A percentile compares a stretch with the other conserved stretches of the same genome.
phyloP scores from a whole-genome alignment of 2,888 invertebrate genomes.

The Drosophila koepferae region DNA sequence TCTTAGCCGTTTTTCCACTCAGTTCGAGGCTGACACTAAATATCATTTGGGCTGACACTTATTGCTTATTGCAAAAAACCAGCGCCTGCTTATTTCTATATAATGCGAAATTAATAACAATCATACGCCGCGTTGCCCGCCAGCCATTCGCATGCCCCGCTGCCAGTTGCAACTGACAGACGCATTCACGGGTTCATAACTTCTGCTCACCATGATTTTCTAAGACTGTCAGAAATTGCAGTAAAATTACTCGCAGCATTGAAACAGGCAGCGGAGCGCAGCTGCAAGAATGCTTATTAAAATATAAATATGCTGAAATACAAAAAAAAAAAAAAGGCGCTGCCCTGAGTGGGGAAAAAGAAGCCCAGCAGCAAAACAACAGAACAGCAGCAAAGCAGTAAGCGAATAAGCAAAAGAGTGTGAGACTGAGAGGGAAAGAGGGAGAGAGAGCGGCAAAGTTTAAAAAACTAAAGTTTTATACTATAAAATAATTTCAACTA shows the following conservation, averaged over 20 bases:
- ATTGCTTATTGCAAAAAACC: constrained; percentile 71
- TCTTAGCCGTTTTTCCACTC: constrained; percentile 11
- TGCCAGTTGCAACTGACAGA: constrained; percentile 77
- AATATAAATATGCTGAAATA: constrained; percentile 79
- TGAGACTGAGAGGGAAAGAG: not conserved
- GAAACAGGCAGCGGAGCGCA: constrained; percentile 69
- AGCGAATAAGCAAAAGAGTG: constrained; percentile 3
- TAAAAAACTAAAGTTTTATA: constrained; percentile 79
- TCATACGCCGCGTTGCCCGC: constrained; percentile 74
- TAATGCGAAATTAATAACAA: constrained; percentile 80
- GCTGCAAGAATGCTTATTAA: constrained; percentile 80
- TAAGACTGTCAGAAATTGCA: constrained; percentile 81
- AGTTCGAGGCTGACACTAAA: constrained; percentile 62
- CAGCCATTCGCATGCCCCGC: constrained; percentile 31
- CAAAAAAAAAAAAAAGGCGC: constrained; percentile 37
- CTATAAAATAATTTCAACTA: constrained; percentile 80
- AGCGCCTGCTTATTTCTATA: constrained; percentile 50
- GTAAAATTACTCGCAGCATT: constrained; percentile 69
- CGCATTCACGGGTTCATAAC: constrained; percentile 73
- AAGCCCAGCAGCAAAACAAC: constrained; percentile 29
- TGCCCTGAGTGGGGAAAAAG: constrained; percentile 43
- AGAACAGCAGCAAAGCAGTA: constrained; percentile 16
- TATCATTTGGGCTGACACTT: constrained; percentile 76
- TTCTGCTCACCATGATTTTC: constrained; percentile 76
- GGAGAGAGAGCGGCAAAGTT: constrained; percentile 53